Base-by-base conservation (phyloP, 1,140 invertebrate genomes). In the Apis dorsata region DNA sequence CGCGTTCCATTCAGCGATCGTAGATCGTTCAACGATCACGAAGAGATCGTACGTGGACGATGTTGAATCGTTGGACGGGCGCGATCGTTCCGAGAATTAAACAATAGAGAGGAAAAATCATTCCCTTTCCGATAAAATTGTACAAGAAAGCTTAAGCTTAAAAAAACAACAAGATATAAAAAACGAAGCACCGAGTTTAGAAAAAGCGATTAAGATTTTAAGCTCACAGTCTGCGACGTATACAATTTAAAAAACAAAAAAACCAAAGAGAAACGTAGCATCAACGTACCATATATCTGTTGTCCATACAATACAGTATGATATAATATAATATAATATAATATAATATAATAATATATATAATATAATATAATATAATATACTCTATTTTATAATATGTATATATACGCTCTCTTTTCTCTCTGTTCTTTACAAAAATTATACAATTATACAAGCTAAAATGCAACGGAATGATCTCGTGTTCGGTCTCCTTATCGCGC, bases 381-480 rank as follows among this genome's bases (percentile, higher is more conserved):
- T 82, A 85, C 79, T 84, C 34, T 82, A 83, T 80, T 34, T 80
- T 85, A 79, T 87, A 44, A 59, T 79, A 28, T 66, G 73, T 86
- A 63, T 87, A 88, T 88, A 85, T 74, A 77, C 77, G 68, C 78
- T 69, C 53, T 79, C 55, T 85, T 55, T 63, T 75, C 79, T 75
- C 53, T 76, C 28, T 75, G 59, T 73, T 63, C 44, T 76, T 86
- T 87, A 86, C 84, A 87, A 81, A 89, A 88, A 88, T 85, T 83
- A 89, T 81, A 88, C 84, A 82, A 80, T 80, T 77, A 79, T 87
- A 86, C 66, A 85, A 88, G 78, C 79, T 90, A 89, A 44, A 44
- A 90, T 83, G 78, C 72, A 90, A 88, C 85, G 90, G 89, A 90
- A 90, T 90, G 90, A 87, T 90, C 71, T 89, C 62, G 73, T 80